Conservation (phyloP, 2,888 invertebrate genomes). For the Acleris literana region DNA sequence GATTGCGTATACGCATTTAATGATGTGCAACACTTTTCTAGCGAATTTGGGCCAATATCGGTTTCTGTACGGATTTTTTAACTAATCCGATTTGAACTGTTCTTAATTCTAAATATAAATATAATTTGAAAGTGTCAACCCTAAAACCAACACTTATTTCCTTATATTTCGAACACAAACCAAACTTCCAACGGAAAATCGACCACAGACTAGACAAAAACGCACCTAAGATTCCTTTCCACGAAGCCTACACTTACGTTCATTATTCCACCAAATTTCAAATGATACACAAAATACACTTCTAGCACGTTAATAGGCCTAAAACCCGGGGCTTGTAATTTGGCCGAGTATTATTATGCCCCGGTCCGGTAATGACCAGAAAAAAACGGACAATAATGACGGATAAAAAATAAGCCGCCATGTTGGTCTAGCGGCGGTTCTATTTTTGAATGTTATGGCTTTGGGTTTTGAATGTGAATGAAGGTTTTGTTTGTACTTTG, state of each 20-base stretch:
- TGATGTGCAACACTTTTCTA: too few relatives aligned
- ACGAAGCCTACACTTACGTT: slow-evolving; percentile 33
- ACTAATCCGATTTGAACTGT: too few relatives aligned
- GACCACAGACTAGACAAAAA: slow-evolving; percentile 24
- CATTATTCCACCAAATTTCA: slow-evolving; percentile 57
- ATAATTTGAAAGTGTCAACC: too few relatives aligned
- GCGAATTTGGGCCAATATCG: too few relatives aligned
- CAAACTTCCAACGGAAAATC: neutral
- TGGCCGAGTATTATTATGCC: slow-evolving; percentile 73
- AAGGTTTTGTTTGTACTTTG: neutral
- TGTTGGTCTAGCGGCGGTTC: slow-evolving; percentile 60
- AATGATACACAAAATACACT: slow-evolving; percentile 65
- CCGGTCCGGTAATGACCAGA: slow-evolving; percentile 68
- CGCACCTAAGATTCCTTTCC: slow-evolving; percentile 22
- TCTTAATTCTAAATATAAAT: too few relatives aligned
- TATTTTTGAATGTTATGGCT: slow-evolving; percentile 39
- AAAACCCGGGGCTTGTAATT: slow-evolving; percentile 72
- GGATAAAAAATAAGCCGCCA: slow-evolving; percentile 55
- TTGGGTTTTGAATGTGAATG: slow-evolving; percentile 21
- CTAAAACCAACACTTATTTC: too few relatives aligned
- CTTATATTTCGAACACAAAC: neutral
- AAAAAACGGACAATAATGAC: slow-evolving; percentile 66
- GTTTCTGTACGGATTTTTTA: too few relatives aligned
- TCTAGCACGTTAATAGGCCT: slow-evolving; percentile 76
- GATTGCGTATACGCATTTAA: too few relatives aligned